phyloP scores from a whole-genome alignment of 2,888 invertebrate genomes.

The Auanema freiburgensis region DNA sequence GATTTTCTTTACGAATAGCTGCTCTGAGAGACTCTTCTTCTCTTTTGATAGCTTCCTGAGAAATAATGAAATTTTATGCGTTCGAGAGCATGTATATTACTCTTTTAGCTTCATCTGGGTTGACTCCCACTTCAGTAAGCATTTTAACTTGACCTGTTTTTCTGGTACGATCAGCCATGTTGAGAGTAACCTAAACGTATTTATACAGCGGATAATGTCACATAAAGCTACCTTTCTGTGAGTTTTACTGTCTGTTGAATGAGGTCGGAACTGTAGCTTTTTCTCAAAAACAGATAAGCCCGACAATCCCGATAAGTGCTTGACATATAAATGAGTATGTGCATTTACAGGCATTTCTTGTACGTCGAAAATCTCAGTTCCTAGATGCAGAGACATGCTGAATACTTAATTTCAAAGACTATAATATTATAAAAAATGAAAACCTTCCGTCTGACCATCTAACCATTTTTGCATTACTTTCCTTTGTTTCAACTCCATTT shows the following conservation, averaged over 20 bases:
- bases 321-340: constrained; percentile 94
- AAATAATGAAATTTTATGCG: too few relatives aligned
- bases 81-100: constrained; percentile 29
- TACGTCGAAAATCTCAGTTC: constrained; percentile 96
- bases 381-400: constrained; percentile 91
- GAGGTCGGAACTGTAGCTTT: constrained; percentile 93
- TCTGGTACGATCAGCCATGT: constrained; percentile 88
- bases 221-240: constrained; percentile 84
- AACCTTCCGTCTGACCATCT: constrained; percentile 92
- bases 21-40: constrained; percentile 93
- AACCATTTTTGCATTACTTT: constrained; percentile 92
- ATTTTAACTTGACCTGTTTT: constrained; percentile 94
- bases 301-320: constrained; percentile 71
- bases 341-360: constrained; percentile 78
- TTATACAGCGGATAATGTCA: neutral
- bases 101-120: constrained; percentile 82
- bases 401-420: constrained; percentile 25
- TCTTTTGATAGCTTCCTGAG: constrained; percentile 72
- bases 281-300: constrained; percentile 96
- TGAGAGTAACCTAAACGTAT: constrained; percentile 75
- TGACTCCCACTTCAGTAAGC: constrained; percentile 85
- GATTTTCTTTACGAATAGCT: constrained; percentile 73
- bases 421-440: neutral
- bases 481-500: constrained; percentile 69
- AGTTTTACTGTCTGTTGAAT: constrained; percentile 97